phyloP scores from a whole-genome alignment of 2,113 vertebrate species.

The Daphoenositta chrysoptera region DNA sequence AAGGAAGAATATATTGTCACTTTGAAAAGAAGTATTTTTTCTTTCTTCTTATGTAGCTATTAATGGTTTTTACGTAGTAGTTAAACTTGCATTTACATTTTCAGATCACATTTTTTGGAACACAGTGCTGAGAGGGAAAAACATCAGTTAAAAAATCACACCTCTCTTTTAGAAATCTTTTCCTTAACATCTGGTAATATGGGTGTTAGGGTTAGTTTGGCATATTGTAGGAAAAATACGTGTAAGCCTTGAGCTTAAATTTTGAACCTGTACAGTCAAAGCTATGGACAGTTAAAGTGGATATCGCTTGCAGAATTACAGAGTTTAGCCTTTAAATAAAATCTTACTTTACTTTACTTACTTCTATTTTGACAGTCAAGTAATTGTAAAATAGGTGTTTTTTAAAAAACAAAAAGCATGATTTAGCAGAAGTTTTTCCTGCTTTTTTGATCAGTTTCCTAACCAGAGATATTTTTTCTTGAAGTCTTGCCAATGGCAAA shows the following conservation, averaged over 20 bases:
- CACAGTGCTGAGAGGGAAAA: neutral
- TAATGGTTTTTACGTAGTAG: neutral
- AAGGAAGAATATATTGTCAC: neutral
- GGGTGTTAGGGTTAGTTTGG: neutral
- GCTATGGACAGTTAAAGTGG: neutral
- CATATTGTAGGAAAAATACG: neutral
- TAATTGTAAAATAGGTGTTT: neutral
- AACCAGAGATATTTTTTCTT: conserved; percentile 4
- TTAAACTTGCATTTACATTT: neutral
- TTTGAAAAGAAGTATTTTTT: neutral
- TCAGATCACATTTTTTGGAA: neutral
- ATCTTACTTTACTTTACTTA: neutral
- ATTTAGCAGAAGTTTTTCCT: neutral
- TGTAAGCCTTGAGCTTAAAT: neutral
- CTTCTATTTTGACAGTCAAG: neutral
- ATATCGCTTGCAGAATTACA: neutral
- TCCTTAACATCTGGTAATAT: neutral
- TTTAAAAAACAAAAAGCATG: neutral
- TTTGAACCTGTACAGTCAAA: neutral
- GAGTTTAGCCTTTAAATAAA: neutral
- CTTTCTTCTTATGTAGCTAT: neutral
- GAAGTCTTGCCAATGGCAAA: conserved; percentile 12
- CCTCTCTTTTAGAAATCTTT: neutral
- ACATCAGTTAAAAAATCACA: neutral
- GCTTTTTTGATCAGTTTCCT: neutral